Base-by-base conservation (phyloP, 1,140 invertebrate species). In the Drosophila sp. region DNA sequence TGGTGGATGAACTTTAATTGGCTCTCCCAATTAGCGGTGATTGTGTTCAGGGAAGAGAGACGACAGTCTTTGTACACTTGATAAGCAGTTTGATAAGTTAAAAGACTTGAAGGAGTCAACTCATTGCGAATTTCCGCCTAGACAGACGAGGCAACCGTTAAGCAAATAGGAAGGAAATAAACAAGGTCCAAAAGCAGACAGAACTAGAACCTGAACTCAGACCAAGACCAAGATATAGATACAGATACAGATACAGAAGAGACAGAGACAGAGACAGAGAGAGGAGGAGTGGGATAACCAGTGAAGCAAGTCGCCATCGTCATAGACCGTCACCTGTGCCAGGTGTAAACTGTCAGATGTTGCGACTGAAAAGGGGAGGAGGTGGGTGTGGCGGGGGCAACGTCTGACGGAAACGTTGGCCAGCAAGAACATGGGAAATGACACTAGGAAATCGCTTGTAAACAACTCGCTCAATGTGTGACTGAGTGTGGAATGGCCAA, bases 381-480 rank as follows among this genome's bases (percentile, higher is more conserved):
- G 7, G 46, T 13, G 0, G 5, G 27, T 6, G 9, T 13, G 16
- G 38, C 27, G 21, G 59, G 13, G 29, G 29, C 9, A 34, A 53
- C 57, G 48, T 18, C 58, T 58, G 72, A 75, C 67, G 72, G 72
- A 76, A 76, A 72, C 45, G 72, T 75, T 72, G 59, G 73, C 62
- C 57, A 76, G 53, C 69, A 66, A 51, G 66, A 76, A 72, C 77
- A 77, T 77, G 83, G 79, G 83, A 87, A 87, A 89, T 89, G 83
- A 83, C 83, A 87, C 83, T 87, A 89, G 83, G 83, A 87, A 87
- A 87, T 87, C 79, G 83, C 83, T 89, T 78, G 83, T 87, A 89
- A 89, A 83, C 84, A 79, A 89, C 71, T 76, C 69, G 78, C 69
- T 74, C 40, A 64, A 41, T 63, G 29, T 48, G 41, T 54, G 38